Percentiles rank a stretch among this genome's conserved stretches.
These are phyloP conservation scores for Mercenaria mercenaria DNA, from an alignment of 1,140 invertebrate genomes.

Conservation along the genomic window DNA sequence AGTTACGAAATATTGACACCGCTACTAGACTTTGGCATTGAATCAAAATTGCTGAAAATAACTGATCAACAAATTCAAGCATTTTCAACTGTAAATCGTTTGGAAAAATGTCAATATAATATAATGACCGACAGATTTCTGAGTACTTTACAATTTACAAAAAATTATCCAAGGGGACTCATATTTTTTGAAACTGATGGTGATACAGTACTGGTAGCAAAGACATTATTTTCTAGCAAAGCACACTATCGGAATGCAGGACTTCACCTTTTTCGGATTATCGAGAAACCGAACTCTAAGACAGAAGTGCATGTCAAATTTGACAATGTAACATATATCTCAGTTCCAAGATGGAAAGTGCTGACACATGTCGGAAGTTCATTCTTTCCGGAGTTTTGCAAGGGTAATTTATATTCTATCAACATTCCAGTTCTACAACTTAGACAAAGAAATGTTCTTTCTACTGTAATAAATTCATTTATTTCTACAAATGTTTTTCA, in stretches of 20 bases:
- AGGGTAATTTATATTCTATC: no score
- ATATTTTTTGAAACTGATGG: not conserved
- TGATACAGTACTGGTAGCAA: not conserved
- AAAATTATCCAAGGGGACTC: not conserved
- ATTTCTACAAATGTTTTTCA: no score
- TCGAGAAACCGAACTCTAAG: not conserved
- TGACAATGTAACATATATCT: not conserved
- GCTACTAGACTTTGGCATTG: not conserved
- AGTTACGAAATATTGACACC: not conserved
- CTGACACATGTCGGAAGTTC: not conserved
- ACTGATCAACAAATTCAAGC: not conserved
- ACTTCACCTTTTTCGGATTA: no score
- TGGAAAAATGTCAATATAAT: not conserved
- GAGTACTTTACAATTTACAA: not conserved
- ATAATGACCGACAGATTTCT: not conserved
- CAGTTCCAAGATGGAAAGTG: not conserved
- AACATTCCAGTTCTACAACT: no score
- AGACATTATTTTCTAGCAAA: not conserved
- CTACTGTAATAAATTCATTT: no score
- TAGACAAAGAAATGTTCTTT: no score
- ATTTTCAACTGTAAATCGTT: not conserved
- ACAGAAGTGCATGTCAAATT: not conserved
- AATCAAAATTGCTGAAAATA: not conserved
- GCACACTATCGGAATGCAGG: no score
- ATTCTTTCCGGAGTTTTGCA: not conserved